Evolutionary conservation across 2,888 invertebrate species (phyloP), one percentile per base, ranked within the genome.

Genomic region (Hemicrepidius hirtus): DNA sequence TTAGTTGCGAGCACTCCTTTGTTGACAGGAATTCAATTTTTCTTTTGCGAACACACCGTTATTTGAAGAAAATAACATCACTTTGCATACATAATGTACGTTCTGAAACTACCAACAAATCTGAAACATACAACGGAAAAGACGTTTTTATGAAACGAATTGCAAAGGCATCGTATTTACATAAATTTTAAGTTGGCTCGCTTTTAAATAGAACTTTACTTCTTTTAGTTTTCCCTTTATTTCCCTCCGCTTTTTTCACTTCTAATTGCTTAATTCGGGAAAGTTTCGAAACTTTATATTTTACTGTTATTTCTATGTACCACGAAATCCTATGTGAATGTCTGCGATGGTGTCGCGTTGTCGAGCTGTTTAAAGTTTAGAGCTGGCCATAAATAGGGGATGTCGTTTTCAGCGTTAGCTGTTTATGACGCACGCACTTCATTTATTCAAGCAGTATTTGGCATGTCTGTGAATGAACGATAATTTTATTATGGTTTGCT

Each of bases 321-420:
- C 41, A 44, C 44, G 60, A 60, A 21, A 60, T 60, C 3, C 60
- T 44, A 60, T 41, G 41, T 37, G 60, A 21, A 60, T 41, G 20
- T 44, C 44, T 44, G 57, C 18, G 16, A 57, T 37, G 57, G 37
- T 60, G 44, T 60, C 60, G 41, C 41, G 44, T 24, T 60, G 40
- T 44, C 41, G 60, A 35, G 44, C 49, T 41, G 70, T 70, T 64
- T 63, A 70, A 62, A 59, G 53, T 76, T 74, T 74, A 68, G 74
- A 77, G 77, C 74, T 73, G 55, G 75, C 76, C 75, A 79, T 79
- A 79, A 79, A 79, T 78, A 76, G 72, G 71, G 66, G 70, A 73
- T 77, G 79, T 78, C 79, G 77, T 75, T 71, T 75, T 74, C 77
- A 79, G 76, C 76, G 71, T 73, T 73, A 75, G 73, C 78, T 77